These are phyloP conservation scores for Ciconia nigra DNA, from an alignment of 2,797 vertebrate genomes.

Conservation along the genomic window DNA sequence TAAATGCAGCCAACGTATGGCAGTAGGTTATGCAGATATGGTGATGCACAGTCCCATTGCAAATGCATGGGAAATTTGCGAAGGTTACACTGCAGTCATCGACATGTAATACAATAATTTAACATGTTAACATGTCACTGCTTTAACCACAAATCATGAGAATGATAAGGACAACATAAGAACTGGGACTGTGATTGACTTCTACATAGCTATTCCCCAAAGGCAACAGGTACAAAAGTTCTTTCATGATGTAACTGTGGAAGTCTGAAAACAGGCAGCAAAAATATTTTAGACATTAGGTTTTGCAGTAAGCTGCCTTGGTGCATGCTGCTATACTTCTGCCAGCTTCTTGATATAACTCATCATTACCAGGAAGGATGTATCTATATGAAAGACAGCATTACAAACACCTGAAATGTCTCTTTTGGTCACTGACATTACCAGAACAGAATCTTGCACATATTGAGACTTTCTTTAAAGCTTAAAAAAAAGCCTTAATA, in stretches of 20 bases:
- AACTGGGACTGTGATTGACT: background rate
- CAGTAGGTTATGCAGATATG: background rate
- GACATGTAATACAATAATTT: background rate
- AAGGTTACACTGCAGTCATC: background rate
- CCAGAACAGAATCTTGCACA: background rate
- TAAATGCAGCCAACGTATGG: background rate
- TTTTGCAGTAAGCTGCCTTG: background rate
- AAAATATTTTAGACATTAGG: background rate
- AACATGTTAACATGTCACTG: background rate
- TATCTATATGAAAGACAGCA: background rate
- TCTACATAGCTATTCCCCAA: background rate
- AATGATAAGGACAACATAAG: background rate
- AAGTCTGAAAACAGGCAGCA: background rate
- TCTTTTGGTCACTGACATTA: background rate
- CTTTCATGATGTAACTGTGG: background rate
- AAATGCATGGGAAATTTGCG: background rate
- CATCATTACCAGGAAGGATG: background rate
- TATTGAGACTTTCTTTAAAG: background rate
- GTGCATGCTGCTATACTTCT: background rate
- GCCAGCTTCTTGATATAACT: background rate
- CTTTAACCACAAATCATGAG: background rate
- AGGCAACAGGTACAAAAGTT: background rate
- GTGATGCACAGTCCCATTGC: background rate
- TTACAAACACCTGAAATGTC: background rate
- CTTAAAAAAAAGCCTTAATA: background rate